Evolutionary conservation across 2,797 vertebrate species (phyloP).

Genomic region (Distichodus sexfasciatus): DNA sequence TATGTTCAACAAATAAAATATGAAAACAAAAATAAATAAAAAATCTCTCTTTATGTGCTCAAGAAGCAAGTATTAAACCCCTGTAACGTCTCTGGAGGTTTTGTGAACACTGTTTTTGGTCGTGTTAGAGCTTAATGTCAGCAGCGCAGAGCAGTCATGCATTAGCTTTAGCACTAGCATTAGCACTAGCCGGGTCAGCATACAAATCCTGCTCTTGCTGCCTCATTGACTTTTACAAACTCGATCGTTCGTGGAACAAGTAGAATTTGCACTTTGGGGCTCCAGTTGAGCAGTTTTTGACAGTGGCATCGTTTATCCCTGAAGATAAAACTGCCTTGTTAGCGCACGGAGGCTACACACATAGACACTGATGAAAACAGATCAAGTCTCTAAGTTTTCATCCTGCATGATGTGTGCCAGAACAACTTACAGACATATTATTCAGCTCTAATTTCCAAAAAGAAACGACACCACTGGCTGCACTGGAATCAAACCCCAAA

Average conservation of each 20-base stretch:
- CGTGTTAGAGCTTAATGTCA: background rate
- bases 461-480: no score
- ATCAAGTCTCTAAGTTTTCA: background rate
- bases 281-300: background rate
- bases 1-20: background rate
- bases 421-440: background rate
- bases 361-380: background rate
- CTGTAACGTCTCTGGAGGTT: no score
- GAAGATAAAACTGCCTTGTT: background rate
- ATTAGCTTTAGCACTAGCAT: no score
- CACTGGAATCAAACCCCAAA: no score
- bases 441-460: no score
- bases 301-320: background rate
- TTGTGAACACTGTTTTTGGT: no score
- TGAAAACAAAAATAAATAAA: no score
- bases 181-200: no score
- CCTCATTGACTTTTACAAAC: background rate
- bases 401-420: background rate
- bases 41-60: no score
- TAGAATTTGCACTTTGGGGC: background rate
- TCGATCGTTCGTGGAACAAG: background rate
- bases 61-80: no score
- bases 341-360: no score
- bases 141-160: background rate
- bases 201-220: background rate